phyloP scores from a whole-genome alignment of 2,888 invertebrate species.

The Blastobasis adustella region DNA sequence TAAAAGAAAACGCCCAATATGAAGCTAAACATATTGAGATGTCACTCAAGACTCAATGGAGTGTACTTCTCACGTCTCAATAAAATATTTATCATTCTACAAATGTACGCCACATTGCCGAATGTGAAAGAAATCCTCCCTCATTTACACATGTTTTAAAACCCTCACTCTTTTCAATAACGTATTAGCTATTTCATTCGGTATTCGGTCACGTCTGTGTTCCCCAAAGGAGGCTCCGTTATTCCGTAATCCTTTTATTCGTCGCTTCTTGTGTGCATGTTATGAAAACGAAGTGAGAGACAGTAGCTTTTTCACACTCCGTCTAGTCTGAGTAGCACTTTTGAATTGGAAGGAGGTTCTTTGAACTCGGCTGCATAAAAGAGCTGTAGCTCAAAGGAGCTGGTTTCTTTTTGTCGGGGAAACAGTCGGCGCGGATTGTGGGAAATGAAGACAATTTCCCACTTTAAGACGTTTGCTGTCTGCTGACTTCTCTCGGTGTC shows the following conservation, averaged over 20 bases:
- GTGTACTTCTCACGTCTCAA: slow-evolving; percentile 29
- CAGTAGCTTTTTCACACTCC: slow-evolving; percentile 26
- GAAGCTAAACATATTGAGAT: slow-evolving; percentile 35
- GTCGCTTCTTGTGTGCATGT: neutral
- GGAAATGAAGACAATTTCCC: too few species aligned
- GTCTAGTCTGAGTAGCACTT: slow-evolving; percentile 27
- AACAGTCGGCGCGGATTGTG: too few species aligned
- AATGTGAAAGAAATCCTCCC: slow-evolving; percentile 1
- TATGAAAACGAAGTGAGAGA: slow-evolving; percentile 12
- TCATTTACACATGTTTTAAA: slow-evolving; percentile 10
- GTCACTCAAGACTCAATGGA: slow-evolving; percentile 41
- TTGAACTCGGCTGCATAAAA: too few species aligned
- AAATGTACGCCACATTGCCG: slow-evolving; percentile 12
- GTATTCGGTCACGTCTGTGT: neutral
- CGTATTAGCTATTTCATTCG: neutral
- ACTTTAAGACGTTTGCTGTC: too few species aligned
- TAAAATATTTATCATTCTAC: slow-evolving; percentile 44
- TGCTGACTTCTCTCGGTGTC: too few species aligned
- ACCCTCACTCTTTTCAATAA: slow-evolving; percentile 2
- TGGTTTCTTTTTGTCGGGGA: too few species aligned
- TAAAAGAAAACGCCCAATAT: slow-evolving; percentile 11
- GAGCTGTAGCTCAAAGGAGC: too few species aligned
- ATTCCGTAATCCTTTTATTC: neutral
- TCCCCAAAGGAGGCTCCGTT: neutral
- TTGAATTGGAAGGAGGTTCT: slow-evolving; percentile 20